These are phyloP conservation scores for Neogobius melanostomus DNA, from an alignment of 2,113 vertebrate species.

Conservation along the genomic window DNA sequence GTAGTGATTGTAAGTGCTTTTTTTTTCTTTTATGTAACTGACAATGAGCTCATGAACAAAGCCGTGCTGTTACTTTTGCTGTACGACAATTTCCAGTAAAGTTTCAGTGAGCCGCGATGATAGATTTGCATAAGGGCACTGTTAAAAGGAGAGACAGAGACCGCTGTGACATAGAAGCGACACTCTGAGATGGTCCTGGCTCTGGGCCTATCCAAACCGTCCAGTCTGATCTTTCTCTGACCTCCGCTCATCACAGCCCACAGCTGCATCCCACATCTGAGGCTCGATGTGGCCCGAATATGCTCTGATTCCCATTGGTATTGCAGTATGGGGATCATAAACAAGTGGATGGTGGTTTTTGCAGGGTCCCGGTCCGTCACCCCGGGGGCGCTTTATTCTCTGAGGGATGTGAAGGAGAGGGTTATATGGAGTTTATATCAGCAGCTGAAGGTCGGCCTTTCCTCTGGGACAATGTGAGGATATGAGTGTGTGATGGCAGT, in stretches of 20 bases:
- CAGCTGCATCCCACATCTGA: slow-evolving; percentile 64
- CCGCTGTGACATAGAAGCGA: slow-evolving; percentile 4
- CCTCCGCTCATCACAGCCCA: slow-evolving; percentile 46
- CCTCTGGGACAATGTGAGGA: slow-evolving; percentile 79
- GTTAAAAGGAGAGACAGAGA: slow-evolving; percentile 9
- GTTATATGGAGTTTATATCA: slow-evolving; percentile 51
- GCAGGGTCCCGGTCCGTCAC: slow-evolving; percentile 36
- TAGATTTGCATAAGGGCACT: slow-evolving; percentile 15
- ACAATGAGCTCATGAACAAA: not conserved
- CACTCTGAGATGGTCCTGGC: slow-evolving; percentile 21
- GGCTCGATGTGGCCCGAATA: slow-evolving; percentile 6
- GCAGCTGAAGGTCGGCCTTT: slow-evolving; percentile 69
- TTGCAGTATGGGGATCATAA: slow-evolving; percentile 2
- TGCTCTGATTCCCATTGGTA: slow-evolving; percentile 7
- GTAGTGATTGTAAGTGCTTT: too few relatives aligned
- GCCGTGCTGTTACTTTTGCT: not conserved
- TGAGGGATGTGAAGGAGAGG: slow-evolving; percentile 34
- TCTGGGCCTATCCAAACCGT: slow-evolving; percentile 48
- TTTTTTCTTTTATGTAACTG: not conserved
- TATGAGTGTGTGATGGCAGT: slow-evolving; percentile 77
- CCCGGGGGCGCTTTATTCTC: slow-evolving; percentile 24
- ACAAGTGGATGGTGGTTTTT: slow-evolving; percentile 1
- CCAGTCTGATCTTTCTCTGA: slow-evolving; percentile 38
- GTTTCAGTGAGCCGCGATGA: slow-evolving; percentile 21
- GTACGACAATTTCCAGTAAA: not conserved